Percentiles rank a stretch among this genome's conserved stretches.
Conservation (phyloP, 2,113 vertebrate genomes). For the Hemichromis elongatus region DNA sequence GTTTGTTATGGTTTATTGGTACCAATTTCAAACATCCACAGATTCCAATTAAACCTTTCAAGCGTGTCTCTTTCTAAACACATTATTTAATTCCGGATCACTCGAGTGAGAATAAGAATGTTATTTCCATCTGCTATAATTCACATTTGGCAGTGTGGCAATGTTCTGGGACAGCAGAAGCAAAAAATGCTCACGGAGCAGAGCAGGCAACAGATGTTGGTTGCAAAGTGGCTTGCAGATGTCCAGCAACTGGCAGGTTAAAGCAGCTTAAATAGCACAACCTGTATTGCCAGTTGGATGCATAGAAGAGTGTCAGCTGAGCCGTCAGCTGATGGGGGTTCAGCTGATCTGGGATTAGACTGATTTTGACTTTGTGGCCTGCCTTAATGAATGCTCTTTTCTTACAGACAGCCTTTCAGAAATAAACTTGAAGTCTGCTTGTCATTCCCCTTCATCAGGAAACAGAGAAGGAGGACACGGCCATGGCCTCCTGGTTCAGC, state of each 20-base stretch:
- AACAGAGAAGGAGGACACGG: conserved; percentile 4
- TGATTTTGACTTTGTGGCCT: neutral
- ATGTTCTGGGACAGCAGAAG: neutral
- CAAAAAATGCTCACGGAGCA: neutral
- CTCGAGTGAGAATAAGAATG: neutral
- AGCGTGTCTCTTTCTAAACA: neutral
- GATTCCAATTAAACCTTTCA: neutral
- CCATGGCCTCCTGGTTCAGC: conserved; percentile 86
- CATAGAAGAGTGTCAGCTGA: neutral
- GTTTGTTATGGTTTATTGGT: neutral
- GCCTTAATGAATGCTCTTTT: neutral
- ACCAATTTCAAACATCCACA: neutral
- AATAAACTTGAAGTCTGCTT: neutral
- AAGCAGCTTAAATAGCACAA: neutral
- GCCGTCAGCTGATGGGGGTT: neutral
- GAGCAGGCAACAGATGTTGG: neutral
- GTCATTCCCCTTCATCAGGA: neutral
- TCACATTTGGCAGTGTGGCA: neutral
- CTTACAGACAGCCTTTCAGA: neutral
- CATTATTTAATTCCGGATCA: neutral
- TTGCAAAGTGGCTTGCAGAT: neutral
- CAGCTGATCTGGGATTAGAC: neutral
- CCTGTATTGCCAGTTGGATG: neutral
- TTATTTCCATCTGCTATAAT: neutral
- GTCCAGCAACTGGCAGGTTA: neutral